phyloP scores from a whole-genome alignment of 1,140 invertebrate genomes.

The Ectropis grisescens region DNA sequence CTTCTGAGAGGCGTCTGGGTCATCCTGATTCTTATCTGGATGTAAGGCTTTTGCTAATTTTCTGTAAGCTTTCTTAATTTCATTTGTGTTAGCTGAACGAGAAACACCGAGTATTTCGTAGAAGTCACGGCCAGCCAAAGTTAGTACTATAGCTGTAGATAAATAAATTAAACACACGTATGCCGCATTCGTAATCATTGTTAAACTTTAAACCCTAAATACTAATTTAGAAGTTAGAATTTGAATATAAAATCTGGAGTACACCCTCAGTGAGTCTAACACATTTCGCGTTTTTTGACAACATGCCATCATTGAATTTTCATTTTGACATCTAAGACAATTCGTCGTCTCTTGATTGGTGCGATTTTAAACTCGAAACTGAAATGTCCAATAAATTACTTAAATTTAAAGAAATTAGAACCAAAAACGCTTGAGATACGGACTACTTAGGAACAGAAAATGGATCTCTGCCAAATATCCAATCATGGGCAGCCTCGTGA shows the following conservation, averaged over 20 bases:
- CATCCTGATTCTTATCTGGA: conserved; percentile 98
- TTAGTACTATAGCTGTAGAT: conserved; percentile 35
- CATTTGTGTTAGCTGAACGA: conserved; percentile 87
- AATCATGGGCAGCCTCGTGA: conserved; percentile 30
- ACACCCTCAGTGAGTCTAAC: conserved; percentile 20
- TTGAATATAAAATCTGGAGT: conserved; percentile 11
- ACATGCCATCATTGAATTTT: conserved; percentile 18
- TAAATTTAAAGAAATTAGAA: too few species aligned
- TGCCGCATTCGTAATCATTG: conserved; percentile 42
- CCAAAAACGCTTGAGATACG: too few species aligned
- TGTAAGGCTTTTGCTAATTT: conserved; percentile 96
- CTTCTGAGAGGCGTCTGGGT: conserved; percentile 91
- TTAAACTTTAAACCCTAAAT: conserved; percentile 31
- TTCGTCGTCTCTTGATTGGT: conserved; percentile 50
- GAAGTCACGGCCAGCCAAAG: conserved; percentile 83
- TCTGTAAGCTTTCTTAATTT: conserved; percentile 98
- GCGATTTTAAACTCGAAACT: not conserved
- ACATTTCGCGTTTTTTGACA: conserved; percentile 32
- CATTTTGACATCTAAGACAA: conserved; percentile 33
- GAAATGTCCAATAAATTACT: conserved; percentile 1
- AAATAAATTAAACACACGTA: conserved; percentile 48
- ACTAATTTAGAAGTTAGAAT: conserved; percentile 20
- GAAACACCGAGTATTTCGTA: conserved; percentile 94
- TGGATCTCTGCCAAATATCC: too few species aligned
- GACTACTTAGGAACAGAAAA: too few species aligned